These are phyloP conservation scores for Scaptomyza tumidula DNA, from an alignment of 2,888 invertebrate genomes.

Conservation along the genomic window DNA sequence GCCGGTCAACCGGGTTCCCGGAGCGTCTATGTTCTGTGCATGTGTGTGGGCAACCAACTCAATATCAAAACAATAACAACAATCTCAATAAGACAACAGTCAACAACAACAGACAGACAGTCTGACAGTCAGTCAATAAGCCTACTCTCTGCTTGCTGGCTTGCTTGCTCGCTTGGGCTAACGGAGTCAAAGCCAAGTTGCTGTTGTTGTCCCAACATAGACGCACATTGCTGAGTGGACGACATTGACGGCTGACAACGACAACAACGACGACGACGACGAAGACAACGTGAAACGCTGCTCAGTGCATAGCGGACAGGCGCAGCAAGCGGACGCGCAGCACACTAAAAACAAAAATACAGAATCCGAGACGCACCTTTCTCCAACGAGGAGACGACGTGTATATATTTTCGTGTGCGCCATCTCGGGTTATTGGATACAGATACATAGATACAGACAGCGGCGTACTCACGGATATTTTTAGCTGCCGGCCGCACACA, in stretches of 20 bases:
- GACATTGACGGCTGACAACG: conserved; percentile 65
- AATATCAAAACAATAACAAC: conserved; percentile 16
- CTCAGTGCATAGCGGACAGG: conserved; percentile 80
- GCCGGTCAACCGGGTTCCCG: conserved; percentile 53
- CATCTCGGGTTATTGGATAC: conserved; percentile 75
- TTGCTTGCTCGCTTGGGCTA: conserved; percentile 57
- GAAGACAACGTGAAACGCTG: conserved; percentile 41
- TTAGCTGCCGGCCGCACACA: conserved; percentile 72
- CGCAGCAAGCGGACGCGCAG: conserved; percentile 80
- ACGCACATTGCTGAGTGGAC: conserved; percentile 43
- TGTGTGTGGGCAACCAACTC: conserved; percentile 49
- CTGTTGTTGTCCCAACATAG: conserved; percentile 39
- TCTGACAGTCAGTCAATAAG: conserved; percentile 35
- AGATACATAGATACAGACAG: conserved; percentile 64
- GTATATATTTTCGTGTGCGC: conserved; percentile 64
- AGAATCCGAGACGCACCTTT: conserved; percentile 59
- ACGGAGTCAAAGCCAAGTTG: conserved; percentile 81
- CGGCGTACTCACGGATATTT: conserved; percentile 74
- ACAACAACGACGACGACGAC: conserved; percentile 54
- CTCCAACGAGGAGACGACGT: conserved; percentile 50
- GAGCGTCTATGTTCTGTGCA: conserved; percentile 45
- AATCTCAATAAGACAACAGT: not conserved
- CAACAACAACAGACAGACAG: conserved; percentile 7
- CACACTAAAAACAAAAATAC: conserved; percentile 18
- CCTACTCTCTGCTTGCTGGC: conserved; percentile 42